A percentile compares a stretch with the other conserved stretches of the same genome.
Conservation (phyloP, 2,888 invertebrate species). For the Bimastos eiseni region DNA sequence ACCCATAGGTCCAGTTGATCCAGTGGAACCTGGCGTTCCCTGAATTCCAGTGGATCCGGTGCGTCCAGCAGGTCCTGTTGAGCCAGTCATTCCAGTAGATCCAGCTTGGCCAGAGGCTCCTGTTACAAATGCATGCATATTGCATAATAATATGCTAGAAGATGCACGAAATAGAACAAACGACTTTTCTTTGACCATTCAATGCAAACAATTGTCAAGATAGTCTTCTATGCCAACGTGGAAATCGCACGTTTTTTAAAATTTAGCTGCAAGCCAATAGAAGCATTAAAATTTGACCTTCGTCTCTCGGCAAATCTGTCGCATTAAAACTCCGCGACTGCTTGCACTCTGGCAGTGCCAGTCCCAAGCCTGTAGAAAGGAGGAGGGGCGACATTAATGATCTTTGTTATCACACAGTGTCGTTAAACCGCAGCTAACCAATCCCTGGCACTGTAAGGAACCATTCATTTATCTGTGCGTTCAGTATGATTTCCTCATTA, state of each 20-base stretch:
- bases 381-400: no score
- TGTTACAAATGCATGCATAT: background rate
- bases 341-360: no score
- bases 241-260: no score
- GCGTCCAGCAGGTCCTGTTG: background rate
- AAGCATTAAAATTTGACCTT: background rate
- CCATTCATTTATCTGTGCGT: background rate
- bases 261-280: background rate
- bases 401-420: no score
- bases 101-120: slow-evolving; percentile 10
- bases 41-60: slow-evolving; percentile 17
- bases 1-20: slow-evolving; percentile 32
- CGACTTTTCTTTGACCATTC: background rate
- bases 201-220: no score
- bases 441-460: no score
- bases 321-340: no score
- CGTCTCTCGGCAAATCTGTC: background rate
- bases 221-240: no score
- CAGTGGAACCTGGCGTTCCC: slow-evolving; percentile 28
- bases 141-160: background rate
- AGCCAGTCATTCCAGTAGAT: background rate
- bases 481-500: background rate
- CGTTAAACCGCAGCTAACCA: no score
- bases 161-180: background rate
- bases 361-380: no score